Percentiles rank a stretch among this genome's conserved stretches.
phyloP scores from a whole-genome alignment of 2,888 invertebrate genomes.

The Trimorus sp. region DNA sequence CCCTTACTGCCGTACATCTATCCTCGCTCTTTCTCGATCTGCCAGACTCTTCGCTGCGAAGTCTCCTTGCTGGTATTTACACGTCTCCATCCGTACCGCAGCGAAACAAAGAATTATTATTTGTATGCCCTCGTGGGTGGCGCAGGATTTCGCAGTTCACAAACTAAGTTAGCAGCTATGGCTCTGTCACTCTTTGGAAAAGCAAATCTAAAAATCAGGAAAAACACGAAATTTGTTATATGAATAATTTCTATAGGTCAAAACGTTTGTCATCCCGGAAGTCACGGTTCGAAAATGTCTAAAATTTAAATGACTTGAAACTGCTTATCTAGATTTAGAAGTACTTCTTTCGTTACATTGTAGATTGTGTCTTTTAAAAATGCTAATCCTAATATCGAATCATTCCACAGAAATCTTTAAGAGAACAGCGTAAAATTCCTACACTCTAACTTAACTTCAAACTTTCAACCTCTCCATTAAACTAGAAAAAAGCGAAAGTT shows the following conservation, averaged over 20 bases:
- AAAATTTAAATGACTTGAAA: no score
- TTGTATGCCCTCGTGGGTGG: constrained; percentile 78
- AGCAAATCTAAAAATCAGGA: constrained; percentile 42
- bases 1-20: constrained; percentile 56
- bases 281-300: no score
- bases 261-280: neutral
- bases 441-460: constrained; percentile 20
- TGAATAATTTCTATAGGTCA: constrained; percentile 9
- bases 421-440: constrained; percentile 12
- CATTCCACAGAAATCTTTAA: constrained; percentile 34
- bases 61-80: constrained; percentile 77
- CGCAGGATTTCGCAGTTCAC: constrained; percentile 80
- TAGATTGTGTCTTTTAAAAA: no score
- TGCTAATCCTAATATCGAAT: constrained; percentile 7
- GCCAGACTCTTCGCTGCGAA: constrained; percentile 64
- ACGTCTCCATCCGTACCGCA: constrained; percentile 75
- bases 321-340: no score
- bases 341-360: no score
- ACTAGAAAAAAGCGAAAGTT: constrained; percentile 60
- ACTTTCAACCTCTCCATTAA: constrained; percentile 38
- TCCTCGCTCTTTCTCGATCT: constrained; percentile 65
- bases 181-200: constrained; percentile 69
- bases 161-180: constrained; percentile 80
- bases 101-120: constrained; percentile 81
- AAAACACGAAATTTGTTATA: constrained; percentile 11